Conservation (phyloP, 2,888 invertebrate species). For the Tuta absoluta region DNA sequence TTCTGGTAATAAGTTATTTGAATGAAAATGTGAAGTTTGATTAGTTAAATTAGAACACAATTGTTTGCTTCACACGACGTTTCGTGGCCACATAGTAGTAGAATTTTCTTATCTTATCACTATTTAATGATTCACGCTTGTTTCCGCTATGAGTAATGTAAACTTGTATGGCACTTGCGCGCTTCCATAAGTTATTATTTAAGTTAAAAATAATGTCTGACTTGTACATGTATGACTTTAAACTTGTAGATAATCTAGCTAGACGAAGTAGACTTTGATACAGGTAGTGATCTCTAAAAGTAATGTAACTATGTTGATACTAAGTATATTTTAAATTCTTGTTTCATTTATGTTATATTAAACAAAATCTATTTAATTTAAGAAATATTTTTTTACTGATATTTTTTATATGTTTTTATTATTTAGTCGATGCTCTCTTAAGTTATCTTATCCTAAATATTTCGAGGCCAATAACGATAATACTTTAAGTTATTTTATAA, state of each 20-base stretch:
- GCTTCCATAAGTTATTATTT: constrained; percentile 8
- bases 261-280: constrained; percentile 50
- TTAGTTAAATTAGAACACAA: neutral
- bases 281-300: constrained; percentile 66
- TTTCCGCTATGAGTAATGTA: neutral
- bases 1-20: constrained; percentile 6
- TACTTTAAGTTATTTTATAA: neutral
- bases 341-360: neutral
- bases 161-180: neutral
- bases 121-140: neutral
- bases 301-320: constrained; percentile 52
- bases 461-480: neutral
- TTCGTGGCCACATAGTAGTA: constrained; percentile 6
- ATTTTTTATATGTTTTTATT: constrained; percentile 31
- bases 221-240: constrained; percentile 37
- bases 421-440: constrained; percentile 29
- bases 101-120: constrained; percentile 1
- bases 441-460: neutral
- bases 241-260: constrained; percentile 47
- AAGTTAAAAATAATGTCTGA: neutral
- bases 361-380: constrained; percentile 18
- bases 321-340: constrained; percentile 20
- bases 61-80: neutral
- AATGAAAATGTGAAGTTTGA: constrained; percentile 9
- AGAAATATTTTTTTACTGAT: constrained; percentile 30